Conservation (phyloP, 2,113 vertebrate genomes). For the Anthoscopus minutus region DNA sequence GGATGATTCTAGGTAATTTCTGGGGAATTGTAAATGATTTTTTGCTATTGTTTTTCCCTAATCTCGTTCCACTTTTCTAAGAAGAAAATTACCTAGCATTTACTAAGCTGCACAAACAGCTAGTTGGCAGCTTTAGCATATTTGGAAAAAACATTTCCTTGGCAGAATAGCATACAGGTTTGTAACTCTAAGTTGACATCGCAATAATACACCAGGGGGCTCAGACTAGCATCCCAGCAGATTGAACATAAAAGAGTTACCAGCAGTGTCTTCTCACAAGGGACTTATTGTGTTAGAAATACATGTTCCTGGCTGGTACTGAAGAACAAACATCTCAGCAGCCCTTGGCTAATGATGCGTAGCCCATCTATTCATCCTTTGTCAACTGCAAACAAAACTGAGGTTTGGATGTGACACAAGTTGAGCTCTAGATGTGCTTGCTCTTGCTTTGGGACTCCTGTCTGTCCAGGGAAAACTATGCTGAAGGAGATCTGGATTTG, state of each 20-base stretch:
- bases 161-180: neutral
- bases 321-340: neutral
- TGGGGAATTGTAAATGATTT: neutral
- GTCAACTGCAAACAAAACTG: neutral
- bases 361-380: neutral
- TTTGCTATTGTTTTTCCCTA: neutral
- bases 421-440: neutral
- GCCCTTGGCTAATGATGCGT: neutral
- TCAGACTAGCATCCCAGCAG: neutral
- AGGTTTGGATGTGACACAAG: neutral
- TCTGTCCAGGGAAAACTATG: neutral
- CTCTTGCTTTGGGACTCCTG: neutral
- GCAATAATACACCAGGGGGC: neutral
- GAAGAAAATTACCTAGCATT: slow-evolving; percentile 43
- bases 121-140: slow-evolving; percentile 1
- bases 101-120: slow-evolving; percentile 25
- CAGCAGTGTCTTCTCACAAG: neutral
- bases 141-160: slow-evolving; percentile 23
- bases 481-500: neutral
- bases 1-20: neutral
- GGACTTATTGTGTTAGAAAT: neutral
- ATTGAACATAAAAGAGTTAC: neutral
- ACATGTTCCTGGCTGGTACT: neutral
- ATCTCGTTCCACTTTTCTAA: neutral
- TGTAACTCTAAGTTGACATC: neutral